Base-by-base conservation (phyloP, 2,888 invertebrate genomes). In the Digitonthophagus gazella region DNA sequence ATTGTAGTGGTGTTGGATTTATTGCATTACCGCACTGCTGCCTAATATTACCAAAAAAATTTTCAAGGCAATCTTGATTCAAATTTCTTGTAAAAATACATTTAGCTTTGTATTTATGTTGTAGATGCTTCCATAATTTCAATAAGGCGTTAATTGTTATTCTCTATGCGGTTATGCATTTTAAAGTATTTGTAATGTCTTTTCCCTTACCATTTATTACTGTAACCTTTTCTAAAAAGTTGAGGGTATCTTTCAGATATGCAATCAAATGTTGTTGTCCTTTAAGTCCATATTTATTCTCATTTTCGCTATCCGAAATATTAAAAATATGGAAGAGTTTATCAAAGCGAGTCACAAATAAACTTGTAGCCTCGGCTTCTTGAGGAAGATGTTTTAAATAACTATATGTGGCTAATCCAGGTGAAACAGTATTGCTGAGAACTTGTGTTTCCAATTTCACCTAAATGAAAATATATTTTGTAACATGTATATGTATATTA, bases 321-420 rank as follows among this genome's bases (percentile, higher is more conserved):
- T 75, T 76, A 2, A 75, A 67, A 16, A 76, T 22, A 69, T 76
- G 74, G 67, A 76, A 76, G 2, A 76, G 65, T 65, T 75, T 74
- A 67, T 76, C 70, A 67, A 76, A 71, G 15, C 58, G 69, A 20
- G 72, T 71, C 44, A 75, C 69, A 18, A 72, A 67, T 58, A 69
- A 67, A 19, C 70, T 68, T 19, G 75, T 75, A 16, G 58, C 67
- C 5, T 58, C 16, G 1, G 75, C 74, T 28, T 58, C 63, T 44
- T 57, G 2, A n/a, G 72, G 69, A 64, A 76, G 65, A 15, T 64
- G 69, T 54, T 66, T 69, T 58, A 74, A 70, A 18, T 56, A 65
- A 14, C 74, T 57, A 65, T 73, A 72, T 5, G 70, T 73, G 15
- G 70, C 69, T 58, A 77, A 58, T 6, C 68, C 72, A 57, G 72